phyloP scores from a whole-genome alignment of 2,888 invertebrate genomes.

The Oscheius sp. region DNA sequence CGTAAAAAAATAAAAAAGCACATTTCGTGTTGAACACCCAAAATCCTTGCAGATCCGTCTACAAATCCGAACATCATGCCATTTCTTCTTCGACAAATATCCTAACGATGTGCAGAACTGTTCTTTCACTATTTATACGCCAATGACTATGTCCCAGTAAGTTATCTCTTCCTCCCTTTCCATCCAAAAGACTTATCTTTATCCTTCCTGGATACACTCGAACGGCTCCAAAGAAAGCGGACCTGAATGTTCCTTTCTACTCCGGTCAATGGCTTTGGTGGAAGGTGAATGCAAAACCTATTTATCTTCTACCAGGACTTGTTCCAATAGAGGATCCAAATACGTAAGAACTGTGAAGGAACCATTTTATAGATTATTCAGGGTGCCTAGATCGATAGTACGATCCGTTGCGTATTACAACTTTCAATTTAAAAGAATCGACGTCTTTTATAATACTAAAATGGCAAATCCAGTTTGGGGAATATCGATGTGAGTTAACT shows the following conservation, averaged over 20 bases:
- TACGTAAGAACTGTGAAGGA: not conserved
- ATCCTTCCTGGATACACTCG: not conserved
- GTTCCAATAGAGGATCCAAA: not conserved
- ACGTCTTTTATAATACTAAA: not conserved
- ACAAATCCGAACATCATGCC: constrained; percentile 7
- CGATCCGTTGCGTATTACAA: constrained; percentile 2
- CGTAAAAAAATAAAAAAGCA: not conserved
- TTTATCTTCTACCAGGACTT: constrained; percentile 1
- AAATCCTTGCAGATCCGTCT: not conserved
- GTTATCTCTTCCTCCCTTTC: not conserved
- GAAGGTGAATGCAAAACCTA: not conserved
- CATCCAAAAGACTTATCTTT: not conserved
- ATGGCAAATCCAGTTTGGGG: constrained; percentile 9
- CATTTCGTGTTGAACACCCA: not conserved
- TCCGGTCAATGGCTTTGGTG: not conserved
- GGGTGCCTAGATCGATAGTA: not conserved
- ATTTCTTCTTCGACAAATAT: constrained; percentile 14
- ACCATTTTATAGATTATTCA: not conserved
- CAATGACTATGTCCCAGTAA: constrained; percentile 2
- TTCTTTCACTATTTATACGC: constrained; percentile 13
- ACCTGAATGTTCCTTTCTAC: not conserved
- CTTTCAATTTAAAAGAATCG: not conserved
- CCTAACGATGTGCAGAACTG: constrained; percentile 23
- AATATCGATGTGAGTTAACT: constrained; percentile 4
- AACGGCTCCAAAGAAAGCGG: not conserved